A percentile compares a stretch with the other conserved stretches of the same genome.
These are phyloP conservation scores for Hololepta plana DNA, from an alignment of 2,888 invertebrate species.

Conservation along the genomic window DNA sequence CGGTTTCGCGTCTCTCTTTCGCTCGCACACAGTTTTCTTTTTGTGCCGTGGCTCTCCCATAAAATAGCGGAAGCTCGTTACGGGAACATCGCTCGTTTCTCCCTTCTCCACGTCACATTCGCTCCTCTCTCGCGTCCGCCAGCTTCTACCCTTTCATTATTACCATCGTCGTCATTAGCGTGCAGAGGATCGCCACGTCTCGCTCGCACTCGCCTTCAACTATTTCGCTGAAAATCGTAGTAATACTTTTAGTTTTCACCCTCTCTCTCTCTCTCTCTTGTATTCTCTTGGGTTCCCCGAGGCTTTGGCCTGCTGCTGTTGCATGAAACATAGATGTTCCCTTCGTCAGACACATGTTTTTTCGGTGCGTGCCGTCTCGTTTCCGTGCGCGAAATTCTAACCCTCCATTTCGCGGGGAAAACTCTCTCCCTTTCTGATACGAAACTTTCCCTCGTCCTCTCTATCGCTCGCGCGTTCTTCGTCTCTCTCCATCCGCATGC, in stretches of 20 bases:
- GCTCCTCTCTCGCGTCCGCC: slow-evolving; percentile 2
- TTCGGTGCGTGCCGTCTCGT: slow-evolving; percentile 13
- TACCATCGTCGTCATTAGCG: slow-evolving; percentile 10
- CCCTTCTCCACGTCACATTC: slow-evolving; percentile 7
- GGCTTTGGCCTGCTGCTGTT: slow-evolving; percentile 19
- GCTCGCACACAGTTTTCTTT: too few relatives aligned
- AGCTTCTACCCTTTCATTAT: too few relatives aligned
- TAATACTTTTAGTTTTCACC: too few relatives aligned
- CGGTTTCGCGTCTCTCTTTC: too few relatives aligned
- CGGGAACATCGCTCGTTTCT: slow-evolving; percentile 9
- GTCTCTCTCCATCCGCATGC: slow-evolving; percentile 4
- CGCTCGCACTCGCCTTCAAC: slow-evolving; percentile 7
- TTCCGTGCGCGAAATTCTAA: too few relatives aligned
- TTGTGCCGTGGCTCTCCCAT: too few relatives aligned
- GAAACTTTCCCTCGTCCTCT: too few relatives aligned
- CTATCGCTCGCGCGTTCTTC: slow-evolving; percentile 7
- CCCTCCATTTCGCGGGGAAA: too few relatives aligned
- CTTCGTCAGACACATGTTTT: slow-evolving; percentile 24
- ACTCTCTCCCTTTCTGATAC: too few relatives aligned
- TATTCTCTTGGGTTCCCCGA: too few relatives aligned
- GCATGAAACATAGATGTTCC: slow-evolving; percentile 19
- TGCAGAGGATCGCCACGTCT: slow-evolving; percentile 7
- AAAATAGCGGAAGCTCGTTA: too few relatives aligned
- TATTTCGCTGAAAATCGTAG: too few relatives aligned
- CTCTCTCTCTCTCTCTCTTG: slow-evolving; percentile 10